Evolutionary conservation across 2,888 invertebrate genomes (phyloP), one percentile per base, ranked within the genome.

Genomic region (Choristoneura rosaceana): DNA sequence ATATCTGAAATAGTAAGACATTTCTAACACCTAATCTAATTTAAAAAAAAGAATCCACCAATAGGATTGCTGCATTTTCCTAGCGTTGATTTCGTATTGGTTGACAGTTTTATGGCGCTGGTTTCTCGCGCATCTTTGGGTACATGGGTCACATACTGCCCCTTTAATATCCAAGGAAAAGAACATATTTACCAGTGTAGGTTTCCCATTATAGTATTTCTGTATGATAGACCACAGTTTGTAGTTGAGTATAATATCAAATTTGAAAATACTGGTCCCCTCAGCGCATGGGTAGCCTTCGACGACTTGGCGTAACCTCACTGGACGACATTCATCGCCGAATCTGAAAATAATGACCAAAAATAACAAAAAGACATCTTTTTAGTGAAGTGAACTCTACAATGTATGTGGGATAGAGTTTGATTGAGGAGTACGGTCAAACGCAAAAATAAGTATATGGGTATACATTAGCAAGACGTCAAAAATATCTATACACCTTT

Each of bases 201-300:
- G 97, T 90, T 97, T 97, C 52, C 96, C 95, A 41, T 96, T 92
- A 12, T 97, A 95, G 86, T 97, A 96, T 79, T 95, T 95, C 79
- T 95, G 94, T 78, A 98, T 96, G 66, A 97, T 90, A 0, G 94
- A 89, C 83, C 95, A 95, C 3, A 98, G 88, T 84, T 96, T 97
- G 87, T 97, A 97, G 83, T 95, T 97, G n/a, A 98, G 94, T 15
- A 95, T 94, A 74, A 97, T 94, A 80, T 97, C 97, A 84, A 98
- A 98, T 80, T 96, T 96, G 85, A 97, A 98, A 64, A 96, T 95
- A 9, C 94, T 92, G 14, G 93, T 90, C 41, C 95, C 94, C 7
- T 93, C 90, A 15, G 95, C 87, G 78, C 95, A 95, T 0, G 94
- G 94, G 81, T 96, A 97, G 0, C 97, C 97, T 78, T 96, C 90